Percentiles rank a stretch among this genome's conserved stretches.
These are phyloP conservation scores for Telenomus remus DNA, from an alignment of 1,140 invertebrate species.

Conservation along the genomic window DNA sequence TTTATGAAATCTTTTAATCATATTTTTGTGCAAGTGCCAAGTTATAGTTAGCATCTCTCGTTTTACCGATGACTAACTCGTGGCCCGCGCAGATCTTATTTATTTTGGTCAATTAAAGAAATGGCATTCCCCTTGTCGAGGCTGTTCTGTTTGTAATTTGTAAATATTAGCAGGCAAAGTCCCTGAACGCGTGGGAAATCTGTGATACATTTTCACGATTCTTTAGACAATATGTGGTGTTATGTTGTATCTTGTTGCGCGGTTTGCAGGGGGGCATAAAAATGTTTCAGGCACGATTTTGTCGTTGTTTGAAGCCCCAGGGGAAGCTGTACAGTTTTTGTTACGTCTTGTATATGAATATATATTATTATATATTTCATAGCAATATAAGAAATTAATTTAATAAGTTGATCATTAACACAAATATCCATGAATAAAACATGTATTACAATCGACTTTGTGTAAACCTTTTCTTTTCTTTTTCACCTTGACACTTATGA, in stretches of 20 bases:
- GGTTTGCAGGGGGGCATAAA: constrained; percentile 15
- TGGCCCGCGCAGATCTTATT: not conserved
- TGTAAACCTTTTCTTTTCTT: too few species aligned
- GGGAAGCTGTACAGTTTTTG: constrained; percentile 32
- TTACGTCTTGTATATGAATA: constrained; percentile 31
- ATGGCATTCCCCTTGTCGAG: constrained; percentile 14
- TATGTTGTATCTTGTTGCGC: constrained; percentile 22
- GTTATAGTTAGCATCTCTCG: too few species aligned
- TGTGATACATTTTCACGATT: constrained; percentile 42
- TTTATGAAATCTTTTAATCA: too few species aligned
- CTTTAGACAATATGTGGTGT: constrained; percentile 25
- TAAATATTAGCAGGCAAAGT: constrained; percentile 20
- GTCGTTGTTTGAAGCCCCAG: constrained; percentile 1
- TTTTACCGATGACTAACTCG: too few species aligned
- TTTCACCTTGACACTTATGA: too few species aligned
- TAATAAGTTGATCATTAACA: not conserved
- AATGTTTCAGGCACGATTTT: constrained; percentile 8
- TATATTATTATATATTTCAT: constrained; percentile 5
- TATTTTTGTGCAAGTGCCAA: too few species aligned
- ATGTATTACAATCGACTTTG: too few species aligned
- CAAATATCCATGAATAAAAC: not conserved
- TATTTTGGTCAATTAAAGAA: constrained; percentile 3
- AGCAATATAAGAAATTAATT: not conserved
- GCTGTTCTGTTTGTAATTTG: constrained; percentile 10
- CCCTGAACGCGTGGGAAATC: constrained; percentile 29